These are phyloP conservation scores for Willisornis vidua DNA, from an alignment of 2,113 vertebrate species.

Conservation along the genomic window DNA sequence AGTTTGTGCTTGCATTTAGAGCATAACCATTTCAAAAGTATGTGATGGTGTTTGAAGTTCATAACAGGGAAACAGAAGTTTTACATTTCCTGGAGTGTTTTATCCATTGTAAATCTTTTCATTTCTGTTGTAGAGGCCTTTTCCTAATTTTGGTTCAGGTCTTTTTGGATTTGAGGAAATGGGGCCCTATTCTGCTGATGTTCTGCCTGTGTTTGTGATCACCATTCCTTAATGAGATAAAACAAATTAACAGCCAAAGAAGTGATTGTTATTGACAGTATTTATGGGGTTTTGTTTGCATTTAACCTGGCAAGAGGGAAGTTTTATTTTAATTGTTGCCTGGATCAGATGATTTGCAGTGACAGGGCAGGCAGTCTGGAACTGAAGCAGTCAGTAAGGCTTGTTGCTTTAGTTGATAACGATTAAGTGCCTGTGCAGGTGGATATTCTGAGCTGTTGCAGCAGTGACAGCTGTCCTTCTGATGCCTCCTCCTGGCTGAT, in stretches of 20 bases:
- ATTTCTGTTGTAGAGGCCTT: neutral
- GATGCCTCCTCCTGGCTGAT: conserved; percentile 43
- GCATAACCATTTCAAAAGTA: neutral
- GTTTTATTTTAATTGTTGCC: neutral
- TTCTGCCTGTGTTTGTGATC: neutral
- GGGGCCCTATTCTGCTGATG: neutral
- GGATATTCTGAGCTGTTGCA: neutral
- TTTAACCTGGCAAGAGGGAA: neutral
- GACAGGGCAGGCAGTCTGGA: conserved; percentile 4
- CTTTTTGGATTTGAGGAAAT: neutral
- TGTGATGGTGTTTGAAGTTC: neutral
- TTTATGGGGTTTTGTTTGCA: neutral
- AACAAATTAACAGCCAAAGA: neutral
- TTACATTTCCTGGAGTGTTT: neutral
- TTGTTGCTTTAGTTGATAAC: neutral
- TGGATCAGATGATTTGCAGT: neutral
- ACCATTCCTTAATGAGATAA: neutral
- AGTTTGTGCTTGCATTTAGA: neutral
- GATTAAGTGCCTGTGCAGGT: conserved; percentile 6
- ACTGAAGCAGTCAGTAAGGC: neutral
- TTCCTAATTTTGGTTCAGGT: neutral
- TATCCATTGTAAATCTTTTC: neutral
- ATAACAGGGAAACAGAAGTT: neutral
- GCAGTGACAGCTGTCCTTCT: conserved; percentile 58
- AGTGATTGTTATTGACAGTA: neutral